Conservation (phyloP, 2,113 vertebrate genomes). For the Manacus vitellinus region DNA sequence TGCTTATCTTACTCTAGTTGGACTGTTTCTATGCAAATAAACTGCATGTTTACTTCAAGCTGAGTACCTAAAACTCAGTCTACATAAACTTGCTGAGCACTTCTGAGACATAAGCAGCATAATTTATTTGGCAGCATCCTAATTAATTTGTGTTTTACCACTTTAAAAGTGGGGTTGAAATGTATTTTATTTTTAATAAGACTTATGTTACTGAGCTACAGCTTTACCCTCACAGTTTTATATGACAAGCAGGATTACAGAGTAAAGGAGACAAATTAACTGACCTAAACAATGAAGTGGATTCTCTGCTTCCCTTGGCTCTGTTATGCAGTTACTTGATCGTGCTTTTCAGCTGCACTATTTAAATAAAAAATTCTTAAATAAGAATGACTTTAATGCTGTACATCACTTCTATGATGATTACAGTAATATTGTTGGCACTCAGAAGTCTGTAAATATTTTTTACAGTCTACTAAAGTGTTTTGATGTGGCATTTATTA, state of each 20-base stretch:
- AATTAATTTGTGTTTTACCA: conserved; percentile 1
- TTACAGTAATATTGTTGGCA: neutral
- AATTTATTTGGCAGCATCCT: neutral
- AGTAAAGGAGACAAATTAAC: conserved; percentile 5
- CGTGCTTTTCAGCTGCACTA: neutral
- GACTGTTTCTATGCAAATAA: neutral
- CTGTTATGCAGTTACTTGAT: neutral
- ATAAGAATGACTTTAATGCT: neutral
- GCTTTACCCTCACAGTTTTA: neutral
- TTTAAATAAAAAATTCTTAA: neutral
- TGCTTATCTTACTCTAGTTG: neutral
- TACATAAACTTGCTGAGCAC: neutral
- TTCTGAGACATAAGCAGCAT: neutral
- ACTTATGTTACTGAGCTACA: neutral
- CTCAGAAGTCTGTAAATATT: conserved; percentile 26
- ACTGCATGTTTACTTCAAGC: neutral
- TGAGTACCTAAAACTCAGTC: neutral
- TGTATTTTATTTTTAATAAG: conserved; percentile 32
- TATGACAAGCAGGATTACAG: neutral
- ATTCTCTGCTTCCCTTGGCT: neutral
- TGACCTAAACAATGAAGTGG: neutral
- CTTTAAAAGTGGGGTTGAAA: neutral
- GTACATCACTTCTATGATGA: neutral
- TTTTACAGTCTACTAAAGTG: neutral
- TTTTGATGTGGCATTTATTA: conserved; percentile 16